Percentiles rank a stretch among this genome's conserved stretches.
Conservation (phyloP, 2,797 vertebrate genomes). For the Pseudochromis fuscus region DNA sequence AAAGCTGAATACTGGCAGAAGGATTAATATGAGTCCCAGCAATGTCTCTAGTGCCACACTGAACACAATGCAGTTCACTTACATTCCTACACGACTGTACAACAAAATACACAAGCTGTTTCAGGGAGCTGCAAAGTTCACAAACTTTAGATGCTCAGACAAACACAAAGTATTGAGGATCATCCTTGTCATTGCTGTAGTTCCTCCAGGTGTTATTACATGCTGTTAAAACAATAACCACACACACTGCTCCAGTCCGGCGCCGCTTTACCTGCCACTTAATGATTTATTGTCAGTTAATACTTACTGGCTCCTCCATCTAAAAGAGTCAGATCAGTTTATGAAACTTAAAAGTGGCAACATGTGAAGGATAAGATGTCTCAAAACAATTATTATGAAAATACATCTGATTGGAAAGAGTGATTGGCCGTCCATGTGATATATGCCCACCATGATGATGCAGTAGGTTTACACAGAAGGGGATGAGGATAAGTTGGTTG, state of each 20-base stretch:
- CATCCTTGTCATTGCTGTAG: background rate
- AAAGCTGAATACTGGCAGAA: background rate
- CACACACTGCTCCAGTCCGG: constrained; percentile 31
- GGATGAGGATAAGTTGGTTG: background rate
- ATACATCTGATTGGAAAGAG: background rate
- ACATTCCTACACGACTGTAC: constrained; percentile 29
- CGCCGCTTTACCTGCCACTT: constrained; percentile 66
- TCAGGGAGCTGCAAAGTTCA: constrained; percentile 6
- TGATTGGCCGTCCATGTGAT: too few species aligned
- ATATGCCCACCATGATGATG: background rate
- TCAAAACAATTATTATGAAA: background rate
- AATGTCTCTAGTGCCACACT: constrained; percentile 34
- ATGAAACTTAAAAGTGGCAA: constrained; percentile 41
- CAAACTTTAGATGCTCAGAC: constrained; percentile 4
- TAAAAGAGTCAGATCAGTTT: constrained; percentile 66
- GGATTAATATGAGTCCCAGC: constrained; percentile 36
- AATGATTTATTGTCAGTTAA: constrained; percentile 59
- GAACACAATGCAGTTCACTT: constrained; percentile 56
- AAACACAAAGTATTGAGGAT: constrained; percentile 9
- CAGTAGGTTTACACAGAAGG: background rate
- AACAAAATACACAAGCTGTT: constrained; percentile 21
- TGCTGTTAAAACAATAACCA: constrained; percentile 55
- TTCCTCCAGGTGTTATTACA: constrained; percentile 45
- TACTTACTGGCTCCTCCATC: constrained; percentile 81
- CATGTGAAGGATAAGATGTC: background rate